phyloP scores from a whole-genome alignment of 2,113 vertebrate species.

The Puffinus mauretanicus region DNA sequence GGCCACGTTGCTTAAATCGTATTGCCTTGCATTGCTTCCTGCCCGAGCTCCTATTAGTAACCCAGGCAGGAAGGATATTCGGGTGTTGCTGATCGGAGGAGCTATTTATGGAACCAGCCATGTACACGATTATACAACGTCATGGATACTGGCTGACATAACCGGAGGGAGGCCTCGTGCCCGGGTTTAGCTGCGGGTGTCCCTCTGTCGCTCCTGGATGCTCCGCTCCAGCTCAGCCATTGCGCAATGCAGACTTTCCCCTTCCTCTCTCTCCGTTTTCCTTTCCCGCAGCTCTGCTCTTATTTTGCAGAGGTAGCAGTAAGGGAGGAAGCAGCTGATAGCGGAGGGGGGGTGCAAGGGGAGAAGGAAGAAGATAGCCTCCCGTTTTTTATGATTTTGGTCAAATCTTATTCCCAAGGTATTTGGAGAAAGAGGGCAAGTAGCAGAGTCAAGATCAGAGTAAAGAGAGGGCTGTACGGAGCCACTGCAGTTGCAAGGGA shows the following conservation, averaged over 20 bases:
- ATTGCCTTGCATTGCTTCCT: slow-evolving; percentile 7
- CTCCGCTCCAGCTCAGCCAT: not conserved
- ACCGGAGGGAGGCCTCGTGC: not conserved
- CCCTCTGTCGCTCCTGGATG: not conserved
- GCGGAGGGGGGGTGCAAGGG: fast-evolving
- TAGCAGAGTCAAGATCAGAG: not conserved
- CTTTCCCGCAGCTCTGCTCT: not conserved
- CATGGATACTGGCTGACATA: not conserved
- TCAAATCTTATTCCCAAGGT: not conserved
- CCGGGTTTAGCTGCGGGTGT: not conserved
- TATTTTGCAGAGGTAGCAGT: not conserved
- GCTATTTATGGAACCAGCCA: slow-evolving; percentile 46
- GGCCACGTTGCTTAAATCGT: not conserved
- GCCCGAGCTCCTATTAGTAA: not conserved
- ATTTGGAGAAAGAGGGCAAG: not conserved
- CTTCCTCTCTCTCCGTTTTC: not conserved
- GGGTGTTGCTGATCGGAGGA: not conserved
- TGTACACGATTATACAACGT: not conserved
- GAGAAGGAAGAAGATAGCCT: not conserved
- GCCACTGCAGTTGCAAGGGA: not conserved
- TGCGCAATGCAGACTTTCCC: not conserved
- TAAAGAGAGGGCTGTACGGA: not conserved
- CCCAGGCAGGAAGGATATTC: not conserved
- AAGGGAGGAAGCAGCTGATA: not conserved
- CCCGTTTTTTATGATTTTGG: not conserved